These are phyloP conservation scores for Cinara cedri DNA, from an alignment of 2,888 invertebrate genomes.

Conservation along the genomic window DNA sequence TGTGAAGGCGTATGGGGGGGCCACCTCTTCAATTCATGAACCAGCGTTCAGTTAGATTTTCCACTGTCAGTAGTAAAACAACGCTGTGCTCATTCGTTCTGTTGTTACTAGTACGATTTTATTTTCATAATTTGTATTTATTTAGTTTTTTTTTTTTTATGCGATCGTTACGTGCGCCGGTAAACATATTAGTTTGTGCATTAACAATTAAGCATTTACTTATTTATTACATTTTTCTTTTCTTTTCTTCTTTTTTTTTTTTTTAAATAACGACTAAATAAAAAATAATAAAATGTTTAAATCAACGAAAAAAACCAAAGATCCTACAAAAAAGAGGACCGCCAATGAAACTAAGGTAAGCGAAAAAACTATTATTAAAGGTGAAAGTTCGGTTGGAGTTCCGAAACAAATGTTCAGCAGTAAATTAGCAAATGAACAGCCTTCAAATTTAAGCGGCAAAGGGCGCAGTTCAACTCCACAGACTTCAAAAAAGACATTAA, in stretches of 20 bases:
- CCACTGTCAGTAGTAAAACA: conserved; percentile 45
- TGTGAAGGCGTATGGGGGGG: conserved; percentile 50
- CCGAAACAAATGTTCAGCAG: conserved; percentile 44
- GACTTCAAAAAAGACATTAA: conserved; percentile 30
- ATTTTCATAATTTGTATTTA: not conserved
- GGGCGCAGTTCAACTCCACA: conserved; percentile 50
- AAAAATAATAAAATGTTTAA: conserved; percentile 42
- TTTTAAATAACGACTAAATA: not conserved
- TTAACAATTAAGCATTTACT: no score
- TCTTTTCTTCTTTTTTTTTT: not conserved
- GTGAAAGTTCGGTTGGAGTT: not conserved
- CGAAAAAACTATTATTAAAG: conserved; percentile 36
- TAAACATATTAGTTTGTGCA: not conserved
- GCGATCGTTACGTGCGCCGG: conserved; percentile 42
- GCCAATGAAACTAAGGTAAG: conserved; percentile 37
- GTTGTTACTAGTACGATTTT: conserved; percentile 23
- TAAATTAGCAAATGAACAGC: conserved; percentile 34
- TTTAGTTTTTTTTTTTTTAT: conserved; percentile 14
- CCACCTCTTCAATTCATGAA: conserved; percentile 47
- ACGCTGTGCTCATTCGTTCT: conserved; percentile 44
- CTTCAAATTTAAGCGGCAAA: conserved; percentile 39
- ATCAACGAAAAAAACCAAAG: conserved; percentile 48
- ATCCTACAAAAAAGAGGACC: conserved; percentile 26
- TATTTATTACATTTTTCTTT: conserved; percentile 13
- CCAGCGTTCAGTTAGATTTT: conserved; percentile 23